Evolutionary conservation across 2,797 vertebrate species (phyloP).

Genomic region (Thunnus albacares): DNA sequence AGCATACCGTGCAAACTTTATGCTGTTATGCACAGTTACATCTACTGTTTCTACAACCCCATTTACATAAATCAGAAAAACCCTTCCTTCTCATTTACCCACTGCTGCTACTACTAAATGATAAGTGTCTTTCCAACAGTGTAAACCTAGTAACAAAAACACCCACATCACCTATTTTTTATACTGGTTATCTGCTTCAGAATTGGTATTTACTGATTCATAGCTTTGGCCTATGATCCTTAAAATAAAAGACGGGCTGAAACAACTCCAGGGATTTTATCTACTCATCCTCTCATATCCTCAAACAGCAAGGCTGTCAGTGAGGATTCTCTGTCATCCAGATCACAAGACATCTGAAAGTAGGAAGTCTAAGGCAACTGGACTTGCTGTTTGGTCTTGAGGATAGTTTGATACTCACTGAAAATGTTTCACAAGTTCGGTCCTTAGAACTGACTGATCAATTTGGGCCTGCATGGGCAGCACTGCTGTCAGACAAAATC

Average conservation of each 20-base stretch:
- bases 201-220: background rate
- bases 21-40: constrained; percentile 4
- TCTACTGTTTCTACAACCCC: constrained; percentile 31
- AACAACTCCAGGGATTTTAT: constrained; percentile 16
- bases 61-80: constrained; percentile 53
- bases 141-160: constrained; percentile 38
- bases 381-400: constrained; percentile 13
- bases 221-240: constrained; percentile 26
- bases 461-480: no score
- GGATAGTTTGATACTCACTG: background rate
- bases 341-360: constrained; percentile 17
- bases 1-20: constrained; percentile 24
- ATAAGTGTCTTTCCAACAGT: constrained; percentile 39
- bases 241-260: background rate
- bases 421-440: background rate
- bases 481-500: background rate
- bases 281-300: constrained; percentile 7
- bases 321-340: constrained; percentile 14
- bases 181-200: constrained; percentile 11
- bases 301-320: constrained; percentile 2
- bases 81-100: constrained; percentile 55
- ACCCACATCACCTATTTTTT: constrained; percentile 19
- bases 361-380: constrained; percentile 3
- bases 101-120: constrained; percentile 41
- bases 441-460: background rate